Evolutionary conservation across 1,140 invertebrate genomes (phyloP).

Genomic region (Oncopodura yosiiana): DNA sequence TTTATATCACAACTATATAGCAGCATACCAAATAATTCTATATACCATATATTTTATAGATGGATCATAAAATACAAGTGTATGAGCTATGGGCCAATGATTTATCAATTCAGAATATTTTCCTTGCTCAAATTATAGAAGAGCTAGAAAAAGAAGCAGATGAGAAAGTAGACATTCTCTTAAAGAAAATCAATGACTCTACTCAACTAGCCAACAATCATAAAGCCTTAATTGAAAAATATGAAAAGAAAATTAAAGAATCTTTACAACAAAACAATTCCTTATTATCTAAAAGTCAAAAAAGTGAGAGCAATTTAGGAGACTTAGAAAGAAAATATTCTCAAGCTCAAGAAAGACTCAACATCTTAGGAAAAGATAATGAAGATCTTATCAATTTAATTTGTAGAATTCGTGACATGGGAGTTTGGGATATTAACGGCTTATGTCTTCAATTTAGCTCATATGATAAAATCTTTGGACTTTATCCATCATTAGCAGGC

Average conservation of each 20-base stretch:
- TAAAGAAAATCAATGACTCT: constrained; percentile 26
- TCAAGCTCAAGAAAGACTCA: constrained; percentile 4
- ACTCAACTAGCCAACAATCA: constrained; percentile 24
- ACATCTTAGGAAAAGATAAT: constrained; percentile 19
- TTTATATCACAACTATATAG: too few species aligned
- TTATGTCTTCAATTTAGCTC: constrained; percentile 15
- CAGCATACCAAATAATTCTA: background rate
- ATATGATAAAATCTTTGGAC: constrained; percentile 26
- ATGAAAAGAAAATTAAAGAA: constrained; percentile 29
- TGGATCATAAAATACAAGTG: constrained; percentile 2
- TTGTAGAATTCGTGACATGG: constrained; percentile 24
- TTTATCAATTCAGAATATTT: constrained; percentile 14
- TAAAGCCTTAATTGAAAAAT: constrained; percentile 28
- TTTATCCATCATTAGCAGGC: constrained; percentile 26
- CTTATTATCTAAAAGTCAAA: too few species aligned
- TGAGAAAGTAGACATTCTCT: constrained; percentile 18
- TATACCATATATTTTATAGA: background rate
- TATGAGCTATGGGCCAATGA: constrained; percentile 13
- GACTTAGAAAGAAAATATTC: constrained; percentile 3
- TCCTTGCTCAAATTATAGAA: constrained; percentile 19
- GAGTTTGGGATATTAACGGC: constrained; percentile 30
- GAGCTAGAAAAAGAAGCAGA: constrained; percentile 31
- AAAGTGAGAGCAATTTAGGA: constrained; percentile 3
- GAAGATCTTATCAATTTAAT: constrained; percentile 13
- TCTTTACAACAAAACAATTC: too few species aligned